phyloP scores from a whole-genome alignment of 2,888 invertebrate genomes.

The Acanthosoma haemorrhoidale region DNA sequence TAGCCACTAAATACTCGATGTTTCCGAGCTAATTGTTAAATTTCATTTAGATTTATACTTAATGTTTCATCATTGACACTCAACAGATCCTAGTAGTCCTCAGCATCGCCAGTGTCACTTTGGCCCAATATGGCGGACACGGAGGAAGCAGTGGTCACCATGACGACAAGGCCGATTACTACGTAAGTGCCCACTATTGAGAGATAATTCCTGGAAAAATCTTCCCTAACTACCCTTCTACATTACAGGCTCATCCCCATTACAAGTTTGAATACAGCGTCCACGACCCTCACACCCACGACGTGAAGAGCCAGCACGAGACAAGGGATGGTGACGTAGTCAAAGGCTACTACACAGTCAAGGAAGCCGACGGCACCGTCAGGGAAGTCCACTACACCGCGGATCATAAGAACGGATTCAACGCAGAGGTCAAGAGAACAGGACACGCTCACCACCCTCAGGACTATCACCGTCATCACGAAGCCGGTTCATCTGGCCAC shows the following conservation, averaged over 20 bases:
- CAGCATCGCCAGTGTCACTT: neutral
- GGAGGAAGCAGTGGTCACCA: neutral
- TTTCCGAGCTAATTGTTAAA: neutral
- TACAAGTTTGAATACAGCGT: neutral
- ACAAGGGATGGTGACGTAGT: neutral
- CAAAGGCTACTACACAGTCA: neutral
- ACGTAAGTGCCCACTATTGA: conserved; percentile 28
- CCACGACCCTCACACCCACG: neutral
- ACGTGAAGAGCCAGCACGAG: neutral
- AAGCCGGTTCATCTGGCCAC: too few species aligned
- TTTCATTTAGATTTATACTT: too few species aligned
- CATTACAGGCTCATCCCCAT: neutral
- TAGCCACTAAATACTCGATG: neutral
- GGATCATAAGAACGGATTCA: neutral
- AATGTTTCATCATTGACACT: neutral
- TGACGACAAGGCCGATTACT: conserved; percentile 23
- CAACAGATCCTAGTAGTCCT: neutral
- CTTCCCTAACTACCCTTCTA: neutral
- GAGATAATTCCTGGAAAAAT: neutral
- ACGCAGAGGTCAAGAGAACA: neutral
- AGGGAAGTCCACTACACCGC: neutral
- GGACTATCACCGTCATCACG: too few species aligned
- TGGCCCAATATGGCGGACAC: neutral
- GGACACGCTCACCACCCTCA: too few species aligned
- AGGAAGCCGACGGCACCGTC: neutral